phyloP scores from a whole-genome alignment of 1,140 invertebrate genomes.

The Propsilocerus akamusi region DNA sequence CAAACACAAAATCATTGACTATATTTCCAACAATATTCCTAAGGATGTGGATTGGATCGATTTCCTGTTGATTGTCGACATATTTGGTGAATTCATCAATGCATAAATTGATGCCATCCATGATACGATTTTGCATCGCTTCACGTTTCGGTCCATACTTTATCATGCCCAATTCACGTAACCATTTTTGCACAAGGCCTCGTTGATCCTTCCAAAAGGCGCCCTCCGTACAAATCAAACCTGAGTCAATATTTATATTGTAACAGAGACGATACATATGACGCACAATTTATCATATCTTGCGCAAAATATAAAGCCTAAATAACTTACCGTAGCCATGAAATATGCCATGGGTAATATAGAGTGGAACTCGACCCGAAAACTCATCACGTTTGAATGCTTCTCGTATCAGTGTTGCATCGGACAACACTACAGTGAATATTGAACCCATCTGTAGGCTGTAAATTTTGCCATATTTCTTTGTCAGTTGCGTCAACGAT shows the following conservation, averaged over 20 bases:
- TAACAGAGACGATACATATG: conserved; percentile 12
- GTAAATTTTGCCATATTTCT: conserved; percentile 51
- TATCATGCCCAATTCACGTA: conserved; percentile 58
- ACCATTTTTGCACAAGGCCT: conserved; percentile 44
- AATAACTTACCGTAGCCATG: conserved; percentile 52
- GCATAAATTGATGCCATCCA: conserved; percentile 35
- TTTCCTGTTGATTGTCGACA: conserved; percentile 5
- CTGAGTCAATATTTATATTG: conserved; percentile 23
- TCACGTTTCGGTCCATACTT: conserved; percentile 38
- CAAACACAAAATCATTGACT: conserved; percentile 58
- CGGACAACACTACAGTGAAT: conserved; percentile 51
- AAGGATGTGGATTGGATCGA: conserved; percentile 7
- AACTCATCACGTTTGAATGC: conserved; percentile 48
- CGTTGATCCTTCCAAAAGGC: conserved; percentile 66
- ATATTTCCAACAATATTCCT: conserved; percentile 43
- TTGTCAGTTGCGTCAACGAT: conserved; percentile 40
- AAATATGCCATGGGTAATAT: conserved; percentile 70
- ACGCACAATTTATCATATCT: conserved; percentile 5
- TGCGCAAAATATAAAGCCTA: background rate
- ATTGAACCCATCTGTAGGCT: conserved; percentile 50
- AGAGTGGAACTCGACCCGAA: conserved; percentile 54
- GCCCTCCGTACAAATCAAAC: conserved; percentile 65
- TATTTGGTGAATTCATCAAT: conserved; percentile 29
- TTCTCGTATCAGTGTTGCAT: conserved; percentile 45
- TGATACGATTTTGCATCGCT: conserved; percentile 45